Percentiles rank a stretch among this genome's conserved stretches.
Evolutionary conservation across 2,797 vertebrate species (phyloP).

Genomic region (Capromys pilorides): DNA sequence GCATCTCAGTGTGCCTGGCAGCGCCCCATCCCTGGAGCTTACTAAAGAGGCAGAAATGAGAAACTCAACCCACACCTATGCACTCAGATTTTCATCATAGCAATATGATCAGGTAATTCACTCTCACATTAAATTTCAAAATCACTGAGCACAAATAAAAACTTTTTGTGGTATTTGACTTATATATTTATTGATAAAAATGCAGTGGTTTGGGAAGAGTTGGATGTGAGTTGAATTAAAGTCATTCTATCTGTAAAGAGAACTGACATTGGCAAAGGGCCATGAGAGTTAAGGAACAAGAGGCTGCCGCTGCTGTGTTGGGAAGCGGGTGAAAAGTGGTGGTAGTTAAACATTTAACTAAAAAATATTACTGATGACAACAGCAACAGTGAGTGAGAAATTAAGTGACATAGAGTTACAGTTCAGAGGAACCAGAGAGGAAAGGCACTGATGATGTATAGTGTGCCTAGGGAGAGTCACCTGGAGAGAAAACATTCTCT

Average conservation of each 20-base stretch:
- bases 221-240: not conserved
- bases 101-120: not conserved
- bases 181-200: not conserved
- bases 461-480: too few species aligned
- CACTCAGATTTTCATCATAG: not conserved
- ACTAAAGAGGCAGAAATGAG: not conserved
- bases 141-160: not conserved
- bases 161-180: not conserved
- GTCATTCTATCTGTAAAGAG: not conserved
- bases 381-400: not conserved
- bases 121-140: not conserved
- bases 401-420: not conserved
- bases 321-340: not conserved
- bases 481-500: too few species aligned
- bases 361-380: not conserved
- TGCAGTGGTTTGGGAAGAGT: not conserved
- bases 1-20: not conserved
- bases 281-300: too few species aligned
- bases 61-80: not conserved
- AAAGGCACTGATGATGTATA: too few species aligned
- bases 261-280: rapidly evolving
- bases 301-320: not conserved
- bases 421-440: not conserved
- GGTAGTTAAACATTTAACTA: not conserved
- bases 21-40: not conserved